These are phyloP conservation scores for Cyclophora albipunctata DNA, from an alignment of 2,888 invertebrate species.

Conservation along the genomic window DNA sequence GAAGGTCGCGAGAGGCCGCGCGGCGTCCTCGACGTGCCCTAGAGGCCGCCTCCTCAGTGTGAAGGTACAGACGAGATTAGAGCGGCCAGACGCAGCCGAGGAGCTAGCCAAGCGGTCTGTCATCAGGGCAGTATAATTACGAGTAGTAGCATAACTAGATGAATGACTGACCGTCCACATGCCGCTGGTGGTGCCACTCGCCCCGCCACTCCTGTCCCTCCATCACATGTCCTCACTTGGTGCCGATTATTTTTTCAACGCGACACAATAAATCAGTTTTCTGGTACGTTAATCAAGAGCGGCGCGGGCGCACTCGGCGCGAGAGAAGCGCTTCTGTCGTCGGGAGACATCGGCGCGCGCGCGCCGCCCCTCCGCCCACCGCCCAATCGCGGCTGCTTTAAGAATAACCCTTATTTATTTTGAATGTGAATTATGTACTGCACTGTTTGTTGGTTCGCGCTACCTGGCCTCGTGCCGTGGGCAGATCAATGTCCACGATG, in stretches of 20 bases:
- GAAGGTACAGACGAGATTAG: no score
- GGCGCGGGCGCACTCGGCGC: constrained; percentile 63
- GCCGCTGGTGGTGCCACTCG: constrained; percentile 64
- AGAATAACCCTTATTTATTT: constrained; percentile 43
- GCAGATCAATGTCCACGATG: constrained; percentile 29
- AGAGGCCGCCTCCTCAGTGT: no score
- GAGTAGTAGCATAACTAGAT: constrained; percentile 25
- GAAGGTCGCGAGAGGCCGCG: no score
- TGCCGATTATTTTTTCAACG: constrained; percentile 71
- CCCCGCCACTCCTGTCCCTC: constrained; percentile 71
- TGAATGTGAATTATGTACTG: constrained; percentile 46
- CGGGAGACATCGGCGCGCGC: constrained; percentile 76
- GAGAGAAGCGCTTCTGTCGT: constrained; percentile 83
- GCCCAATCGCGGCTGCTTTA: constrained; percentile 42
- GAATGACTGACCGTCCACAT: constrained; percentile 63
- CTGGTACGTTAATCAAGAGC: constrained; percentile 58
- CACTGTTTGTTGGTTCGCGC: constrained; percentile 31
- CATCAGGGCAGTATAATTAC: constrained; percentile 20
- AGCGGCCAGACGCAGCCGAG: background rate
- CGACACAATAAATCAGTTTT: constrained; percentile 72
- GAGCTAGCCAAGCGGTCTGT: constrained; percentile 9
- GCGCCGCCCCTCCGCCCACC: constrained; percentile 48
- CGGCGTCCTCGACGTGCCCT: no score
- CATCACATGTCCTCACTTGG: constrained; percentile 62
- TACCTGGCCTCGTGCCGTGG: constrained; percentile 27